Evolutionary conservation across 2,888 invertebrate genomes (phyloP), one percentile per base, ranked within the genome.

Genomic region (Boloria selene): DNA sequence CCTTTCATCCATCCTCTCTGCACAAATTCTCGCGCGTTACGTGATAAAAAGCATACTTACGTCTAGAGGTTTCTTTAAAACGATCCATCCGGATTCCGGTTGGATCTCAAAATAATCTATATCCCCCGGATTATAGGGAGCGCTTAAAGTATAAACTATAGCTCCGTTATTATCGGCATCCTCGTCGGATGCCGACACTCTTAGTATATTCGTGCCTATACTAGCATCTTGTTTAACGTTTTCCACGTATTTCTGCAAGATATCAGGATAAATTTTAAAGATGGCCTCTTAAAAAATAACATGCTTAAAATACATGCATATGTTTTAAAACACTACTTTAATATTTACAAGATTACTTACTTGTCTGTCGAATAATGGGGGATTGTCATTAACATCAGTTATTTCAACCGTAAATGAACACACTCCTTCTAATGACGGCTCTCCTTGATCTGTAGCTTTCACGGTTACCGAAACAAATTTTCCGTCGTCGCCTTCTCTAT

Each of bases 361-460:
- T 95, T 98, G 98, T 93, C 98, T 94, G 91, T 98, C 98, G 87
- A 98, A 98, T 61, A 98, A 90, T 10, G 98, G 98, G 7, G 98
- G 98, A 88, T 99, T 99, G 85, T 99, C 99, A 82, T 99, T 99
- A 53, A 98, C 97, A 86, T 99, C 99, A 1, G 98, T 98, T 62
- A 99, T 98, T 93, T 98, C 98, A 55, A 98, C 98, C 16, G 98
- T 98, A 85, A 99, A 99, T 7, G 99, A 99, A 87, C 99, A 99
- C 73, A 99, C 98, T 31, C 99, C 98, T 88, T 99, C 99, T 74
- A 99, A 88, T 0, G 98, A 98, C 1, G 99, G 98, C 84, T 98
- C 98, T n/a, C 99, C 99, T 84, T 98, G 97, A 94, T 99, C 99
- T 0, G 98, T 98, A 5, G 99, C 99, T 90, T 99, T 98, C 0